phyloP scores from a whole-genome alignment of 2,797 vertebrate genomes.

The Poeciliopsis paucimaculata region DNA sequence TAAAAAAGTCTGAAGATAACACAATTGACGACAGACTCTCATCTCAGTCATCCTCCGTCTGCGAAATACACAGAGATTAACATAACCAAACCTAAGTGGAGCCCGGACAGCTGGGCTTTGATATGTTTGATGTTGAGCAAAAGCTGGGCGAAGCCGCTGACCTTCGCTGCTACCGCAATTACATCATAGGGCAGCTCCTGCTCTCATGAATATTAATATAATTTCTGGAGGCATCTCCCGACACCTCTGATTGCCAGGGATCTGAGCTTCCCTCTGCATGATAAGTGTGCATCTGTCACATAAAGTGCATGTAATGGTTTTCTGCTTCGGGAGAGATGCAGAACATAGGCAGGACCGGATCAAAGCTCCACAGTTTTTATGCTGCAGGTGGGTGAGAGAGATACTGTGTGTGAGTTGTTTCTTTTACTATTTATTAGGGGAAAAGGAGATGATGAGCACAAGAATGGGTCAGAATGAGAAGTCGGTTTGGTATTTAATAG shows the following conservation, averaged over 20 bases:
- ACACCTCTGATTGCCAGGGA: constrained; percentile 76
- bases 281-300: constrained; percentile 73
- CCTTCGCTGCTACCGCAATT: constrained; percentile 74
- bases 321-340: constrained; percentile 67
- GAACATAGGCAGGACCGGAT: constrained; percentile 60
- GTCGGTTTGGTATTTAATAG: constrained; percentile 13
- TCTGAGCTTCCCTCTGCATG: constrained; percentile 76
- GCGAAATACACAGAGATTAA: constrained; percentile 51
- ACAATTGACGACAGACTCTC: constrained; percentile 57
- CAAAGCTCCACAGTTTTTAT: constrained; percentile 64
- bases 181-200: constrained; percentile 77
- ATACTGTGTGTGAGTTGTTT: constrained; percentile 28
- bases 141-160: constrained; percentile 59
- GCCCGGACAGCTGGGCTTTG: constrained; percentile 62
- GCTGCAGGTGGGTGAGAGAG: constrained; percentile 50
- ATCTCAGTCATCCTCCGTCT: constrained; percentile 47
- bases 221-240: constrained; percentile 71
- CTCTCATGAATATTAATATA: constrained; percentile 79
- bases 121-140: constrained; percentile 58
- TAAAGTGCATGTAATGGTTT: constrained; percentile 74
- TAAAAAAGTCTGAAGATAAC: constrained; percentile 43
- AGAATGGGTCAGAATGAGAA: constrained; percentile 22
- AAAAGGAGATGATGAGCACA: constrained; percentile 28
- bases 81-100: constrained; percentile 52
- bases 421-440: constrained; percentile 14